Percentiles rank a stretch among this genome's conserved stretches.
These are phyloP conservation scores for Margaritifera margaritifera DNA, from an alignment of 2,888 invertebrate species.

Conservation along the genomic window DNA sequence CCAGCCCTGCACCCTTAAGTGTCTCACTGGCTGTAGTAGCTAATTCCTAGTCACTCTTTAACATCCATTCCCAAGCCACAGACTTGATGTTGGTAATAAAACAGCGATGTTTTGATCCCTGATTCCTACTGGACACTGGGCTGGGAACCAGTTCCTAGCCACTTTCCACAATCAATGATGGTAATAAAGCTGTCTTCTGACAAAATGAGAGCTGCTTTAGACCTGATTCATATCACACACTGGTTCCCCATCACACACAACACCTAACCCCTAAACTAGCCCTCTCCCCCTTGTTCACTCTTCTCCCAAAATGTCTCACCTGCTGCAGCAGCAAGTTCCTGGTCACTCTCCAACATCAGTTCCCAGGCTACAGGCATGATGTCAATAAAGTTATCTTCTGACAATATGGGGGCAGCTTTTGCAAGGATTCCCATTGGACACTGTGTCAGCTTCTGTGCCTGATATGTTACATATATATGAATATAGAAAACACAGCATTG, in stretches of 20 bases:
- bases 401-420: constrained; percentile 78
- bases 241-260: background rate
- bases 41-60: no score
- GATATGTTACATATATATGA: constrained; percentile 30
- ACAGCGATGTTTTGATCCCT: no score
- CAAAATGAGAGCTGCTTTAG: background rate
- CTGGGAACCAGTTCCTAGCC: no score
- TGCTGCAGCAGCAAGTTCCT: constrained; percentile 75
- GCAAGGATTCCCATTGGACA: constrained; percentile 75
- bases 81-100: background rate
- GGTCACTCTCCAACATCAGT: constrained; percentile 90
- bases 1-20: no score
- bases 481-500: background rate
- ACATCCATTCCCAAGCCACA: background rate
- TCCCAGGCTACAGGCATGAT: constrained; percentile 96
- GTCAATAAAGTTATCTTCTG: constrained; percentile 87
- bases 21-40: no score
- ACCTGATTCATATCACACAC: no score
- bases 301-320: constrained; percentile 57
- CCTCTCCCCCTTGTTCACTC: no score
- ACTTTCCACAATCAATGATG: no score
- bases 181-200: no score
- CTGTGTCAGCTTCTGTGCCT: constrained; percentile 93
- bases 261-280: no score
- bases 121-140: no score